phyloP scores from a whole-genome alignment of 2,888 invertebrate species.

The Lasioglossum vierecki region DNA sequence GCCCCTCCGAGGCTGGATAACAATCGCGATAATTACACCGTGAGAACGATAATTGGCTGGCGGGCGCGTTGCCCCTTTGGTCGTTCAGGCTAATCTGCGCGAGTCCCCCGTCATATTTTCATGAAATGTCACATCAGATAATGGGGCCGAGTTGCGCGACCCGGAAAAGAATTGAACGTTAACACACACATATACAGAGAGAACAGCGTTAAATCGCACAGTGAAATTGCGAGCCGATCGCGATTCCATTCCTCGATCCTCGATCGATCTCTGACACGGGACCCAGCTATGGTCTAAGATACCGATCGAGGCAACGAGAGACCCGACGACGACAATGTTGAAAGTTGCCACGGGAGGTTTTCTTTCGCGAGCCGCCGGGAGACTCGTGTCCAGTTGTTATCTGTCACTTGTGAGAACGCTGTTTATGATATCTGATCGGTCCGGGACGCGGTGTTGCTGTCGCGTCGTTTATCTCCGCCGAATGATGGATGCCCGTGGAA shows the following conservation, averaged over 20 bases:
- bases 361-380: conserved; percentile 41
- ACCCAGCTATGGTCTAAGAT: conserved; percentile 11
- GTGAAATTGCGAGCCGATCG: conserved; percentile 51
- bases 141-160: conserved; percentile 63
- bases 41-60: conserved; percentile 78
- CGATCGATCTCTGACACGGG: conserved; percentile 36
- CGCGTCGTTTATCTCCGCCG: conserved; percentile 47
- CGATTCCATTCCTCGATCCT: conserved; percentile 36
- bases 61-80: conserved; percentile 52
- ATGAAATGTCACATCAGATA: conserved; percentile 80
- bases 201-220: background rate
- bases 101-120: conserved; percentile 76
- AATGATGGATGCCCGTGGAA: conserved; percentile 44
- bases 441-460: conserved; percentile 48
- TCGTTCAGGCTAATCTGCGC: conserved; percentile 61
- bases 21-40: conserved; percentile 80
- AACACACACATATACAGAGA: background rate
- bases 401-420: conserved; percentile 53
- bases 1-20: conserved; percentile 72
- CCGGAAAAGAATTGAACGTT: conserved; percentile 46
- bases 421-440: conserved; percentile 54
- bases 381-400: conserved; percentile 50
- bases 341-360: conserved; percentile 46
- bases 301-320: conserved; percentile 24
- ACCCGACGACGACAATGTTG: conserved; percentile 46